A percentile compares a stretch with the other conserved stretches of the same genome.
These are phyloP conservation scores for Pelodytes ibericus DNA, from an alignment of 2,797 vertebrate genomes.

Conservation along the genomic window DNA sequence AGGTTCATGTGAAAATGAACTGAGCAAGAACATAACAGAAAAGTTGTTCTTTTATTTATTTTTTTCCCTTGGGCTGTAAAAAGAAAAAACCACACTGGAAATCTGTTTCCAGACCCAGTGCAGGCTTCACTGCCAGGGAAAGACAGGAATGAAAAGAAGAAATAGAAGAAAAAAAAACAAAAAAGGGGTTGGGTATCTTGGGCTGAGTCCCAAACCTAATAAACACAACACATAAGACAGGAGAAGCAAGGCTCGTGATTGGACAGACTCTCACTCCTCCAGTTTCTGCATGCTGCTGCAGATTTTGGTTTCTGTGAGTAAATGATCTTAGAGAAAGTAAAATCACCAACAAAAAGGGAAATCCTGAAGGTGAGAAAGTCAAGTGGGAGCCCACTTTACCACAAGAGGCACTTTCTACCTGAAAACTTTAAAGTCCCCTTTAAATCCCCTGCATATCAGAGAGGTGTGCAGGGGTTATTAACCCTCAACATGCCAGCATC, in stretches of 20 bases:
- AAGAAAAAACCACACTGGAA: slow-evolving; percentile 13
- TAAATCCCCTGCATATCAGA: too few relatives aligned
- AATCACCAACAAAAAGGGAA: slow-evolving; percentile 5
- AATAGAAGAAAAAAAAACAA: slow-evolving; percentile 55
- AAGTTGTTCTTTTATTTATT: neutral
- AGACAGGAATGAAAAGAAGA: slow-evolving; percentile 56
- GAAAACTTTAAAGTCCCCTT: too few relatives aligned
- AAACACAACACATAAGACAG: slow-evolving; percentile 53
- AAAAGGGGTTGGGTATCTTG: slow-evolving; percentile 57
- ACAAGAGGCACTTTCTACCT: too few relatives aligned
- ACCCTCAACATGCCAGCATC: too few relatives aligned
- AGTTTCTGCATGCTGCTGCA: slow-evolving; percentile 28
- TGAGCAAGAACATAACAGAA: slow-evolving; percentile 22
- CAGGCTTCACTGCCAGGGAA: slow-evolving; percentile 47
- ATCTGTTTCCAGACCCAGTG: slow-evolving; percentile 36
- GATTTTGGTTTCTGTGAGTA: slow-evolving; percentile 25
- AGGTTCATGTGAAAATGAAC: neutral
- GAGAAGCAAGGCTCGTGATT: slow-evolving; percentile 7
- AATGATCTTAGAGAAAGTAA: neutral
- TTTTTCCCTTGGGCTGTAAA: neutral
- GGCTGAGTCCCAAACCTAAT: slow-evolving; percentile 55
- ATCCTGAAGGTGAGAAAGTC: slow-evolving; percentile 17
- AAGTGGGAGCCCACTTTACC: neutral
- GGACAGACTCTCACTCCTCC: slow-evolving; percentile 22
- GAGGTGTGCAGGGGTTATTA: too few relatives aligned